Conservation (phyloP, 1,140 invertebrate genomes). For the Cyphomyrmex costatus region DNA sequence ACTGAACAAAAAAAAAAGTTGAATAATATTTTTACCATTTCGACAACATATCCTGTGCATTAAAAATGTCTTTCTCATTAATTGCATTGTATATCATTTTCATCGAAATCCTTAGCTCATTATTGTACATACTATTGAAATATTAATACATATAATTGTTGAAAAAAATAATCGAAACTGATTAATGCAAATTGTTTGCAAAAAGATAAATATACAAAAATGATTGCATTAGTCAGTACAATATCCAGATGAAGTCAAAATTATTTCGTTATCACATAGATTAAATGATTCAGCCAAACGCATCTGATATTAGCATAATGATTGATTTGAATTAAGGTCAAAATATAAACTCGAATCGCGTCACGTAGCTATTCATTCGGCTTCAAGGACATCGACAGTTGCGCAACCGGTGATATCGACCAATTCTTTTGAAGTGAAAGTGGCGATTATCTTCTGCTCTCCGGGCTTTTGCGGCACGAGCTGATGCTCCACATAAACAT, state of each 20-base stretch:
- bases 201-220: not conserved
- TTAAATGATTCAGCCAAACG: not conserved
- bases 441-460: slow-evolving; percentile 88
- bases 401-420: slow-evolving; percentile 90
- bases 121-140: not conserved
- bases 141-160: slow-evolving; percentile 19
- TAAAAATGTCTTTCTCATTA: not conserved
- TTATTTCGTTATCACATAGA: not conserved
- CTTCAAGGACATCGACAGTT: slow-evolving; percentile 83
- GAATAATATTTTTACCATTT: not conserved
- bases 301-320: not conserved
- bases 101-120: not conserved
- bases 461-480: slow-evolving; percentile 87
- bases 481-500: slow-evolving; percentile 87
- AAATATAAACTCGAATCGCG: not conserved
- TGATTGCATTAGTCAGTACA: not conserved
- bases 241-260: not conserved
- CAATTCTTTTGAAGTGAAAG: slow-evolving; percentile 89
- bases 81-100: not conserved
- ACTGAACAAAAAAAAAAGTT: not conserved
- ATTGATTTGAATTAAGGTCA: not conserved
- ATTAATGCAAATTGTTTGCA: not conserved
- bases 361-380: slow-evolving; percentile 66
- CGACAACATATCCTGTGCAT: not conserved
- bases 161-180: not conserved